Percentiles rank a stretch among this genome's conserved stretches.
Conservation (phyloP, 23 tunicate species). For the Trididemnum nubilum region DNA sequence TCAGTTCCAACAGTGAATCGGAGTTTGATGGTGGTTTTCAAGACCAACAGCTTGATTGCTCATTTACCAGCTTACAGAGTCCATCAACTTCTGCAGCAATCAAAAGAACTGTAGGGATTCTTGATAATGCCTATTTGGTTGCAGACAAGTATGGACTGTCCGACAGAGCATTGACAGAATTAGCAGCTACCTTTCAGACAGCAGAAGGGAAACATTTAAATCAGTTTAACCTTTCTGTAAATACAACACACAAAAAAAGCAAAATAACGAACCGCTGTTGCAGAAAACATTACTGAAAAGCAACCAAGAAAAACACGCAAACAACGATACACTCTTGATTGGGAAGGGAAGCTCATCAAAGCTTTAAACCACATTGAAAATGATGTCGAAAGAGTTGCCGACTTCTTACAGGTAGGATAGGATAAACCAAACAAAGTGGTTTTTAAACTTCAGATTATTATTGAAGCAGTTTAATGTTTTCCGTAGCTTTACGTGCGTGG, state of each 20-base stretch:
- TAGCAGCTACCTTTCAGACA: constrained; percentile 6
- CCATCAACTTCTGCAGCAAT: constrained; percentile 5
- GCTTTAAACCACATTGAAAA: constrained; percentile 3
- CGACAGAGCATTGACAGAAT: constrained; percentile 11
- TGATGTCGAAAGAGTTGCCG: constrained; percentile 13
- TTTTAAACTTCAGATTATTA: neutral
- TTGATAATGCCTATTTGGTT: neutral
- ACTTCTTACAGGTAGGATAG: neutral
- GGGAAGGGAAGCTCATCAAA: constrained; percentile 22
- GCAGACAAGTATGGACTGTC: constrained; percentile 15
- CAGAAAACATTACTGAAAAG: neutral
- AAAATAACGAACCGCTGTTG: neutral
- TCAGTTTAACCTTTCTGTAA: constrained; percentile 13
- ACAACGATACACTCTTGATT: neutral
- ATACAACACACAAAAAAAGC: neutral
- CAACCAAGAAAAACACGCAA: neutral
- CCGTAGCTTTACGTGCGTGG: too few species aligned
- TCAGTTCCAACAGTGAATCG: neutral
- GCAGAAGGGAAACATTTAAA: neutral
- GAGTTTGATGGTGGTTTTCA: neutral
- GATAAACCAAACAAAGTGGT: neutral
- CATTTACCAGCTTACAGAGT: neutral
- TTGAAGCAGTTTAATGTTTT: too few species aligned
- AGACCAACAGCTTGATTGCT: neutral
- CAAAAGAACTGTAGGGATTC: neutral